phyloP scores from a whole-genome alignment of 1,140 invertebrate genomes.

The Zaprionus ghesquierei region DNA sequence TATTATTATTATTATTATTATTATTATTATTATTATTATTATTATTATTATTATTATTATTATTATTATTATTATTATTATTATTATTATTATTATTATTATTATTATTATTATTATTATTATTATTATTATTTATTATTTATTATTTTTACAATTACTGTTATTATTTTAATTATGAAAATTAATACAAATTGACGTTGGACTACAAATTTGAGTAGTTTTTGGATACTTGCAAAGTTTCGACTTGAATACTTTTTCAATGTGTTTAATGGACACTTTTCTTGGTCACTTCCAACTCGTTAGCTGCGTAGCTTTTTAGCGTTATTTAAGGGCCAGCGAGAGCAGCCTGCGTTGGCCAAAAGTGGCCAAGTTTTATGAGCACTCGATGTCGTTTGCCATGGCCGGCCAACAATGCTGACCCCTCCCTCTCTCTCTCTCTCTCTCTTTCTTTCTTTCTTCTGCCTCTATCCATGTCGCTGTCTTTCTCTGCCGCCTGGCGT shows the following conservation, averaged over 20 bases:
- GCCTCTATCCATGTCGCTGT: neutral
- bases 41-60: no score
- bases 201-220: neutral
- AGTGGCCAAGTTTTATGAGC: conserved; percentile 47
- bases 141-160: no score
- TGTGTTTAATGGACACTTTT: neutral
- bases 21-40: no score
- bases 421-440: neutral
- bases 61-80: no score
- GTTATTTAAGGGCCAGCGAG: neutral
- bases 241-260: neutral
- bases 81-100: no score
- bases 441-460: neutral
- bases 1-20: no score
- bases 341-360: neutral
- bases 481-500: conserved; percentile 25
- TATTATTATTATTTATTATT: no score
- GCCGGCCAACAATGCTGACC: neutral
- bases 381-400: conserved; percentile 52
- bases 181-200: no score
- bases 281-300: neutral
- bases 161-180: no score
- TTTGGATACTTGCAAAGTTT: neutral
- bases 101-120: no score
- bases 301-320: neutral